A percentile compares a stretch with the other conserved stretches of the same genome.
These are phyloP conservation scores for Coremacera marginata DNA, from an alignment of 2,888 invertebrate species.

Conservation along the genomic window DNA sequence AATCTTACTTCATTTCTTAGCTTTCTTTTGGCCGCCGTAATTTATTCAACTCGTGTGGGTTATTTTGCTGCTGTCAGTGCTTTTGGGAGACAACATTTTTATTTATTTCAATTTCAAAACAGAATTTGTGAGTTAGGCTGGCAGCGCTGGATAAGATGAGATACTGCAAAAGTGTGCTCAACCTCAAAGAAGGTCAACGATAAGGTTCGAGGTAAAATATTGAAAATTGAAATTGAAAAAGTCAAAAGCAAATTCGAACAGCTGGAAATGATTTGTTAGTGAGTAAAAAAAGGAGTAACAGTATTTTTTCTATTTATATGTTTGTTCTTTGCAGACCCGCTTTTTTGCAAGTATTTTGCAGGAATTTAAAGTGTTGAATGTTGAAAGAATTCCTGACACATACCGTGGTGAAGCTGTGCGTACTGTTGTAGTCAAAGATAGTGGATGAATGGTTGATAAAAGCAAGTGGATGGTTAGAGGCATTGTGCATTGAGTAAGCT, in stretches of 20 bases:
- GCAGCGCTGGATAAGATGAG: neutral
- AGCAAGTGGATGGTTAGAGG: no score
- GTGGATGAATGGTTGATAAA: no score
- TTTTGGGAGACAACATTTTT: conserved; percentile 8
- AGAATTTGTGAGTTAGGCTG: neutral
- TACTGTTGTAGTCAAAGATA: no score
- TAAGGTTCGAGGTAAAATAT: neutral
- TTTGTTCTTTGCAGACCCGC: no score
- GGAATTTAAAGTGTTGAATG: no score
- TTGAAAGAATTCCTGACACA: no score
- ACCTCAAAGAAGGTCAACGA: neutral
- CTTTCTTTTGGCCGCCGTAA: conserved; percentile 3
- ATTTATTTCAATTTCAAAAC: conserved; percentile 3
- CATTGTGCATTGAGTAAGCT: no score
- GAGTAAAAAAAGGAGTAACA: neutral
- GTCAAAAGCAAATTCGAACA: neutral
- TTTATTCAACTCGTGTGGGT: conserved; percentile 19
- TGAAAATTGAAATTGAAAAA: conserved; percentile 12
- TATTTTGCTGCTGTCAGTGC: conserved; percentile 15
- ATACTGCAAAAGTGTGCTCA: neutral
- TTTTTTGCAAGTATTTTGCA: no score
- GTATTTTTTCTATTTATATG: neutral
- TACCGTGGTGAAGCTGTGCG: no score
- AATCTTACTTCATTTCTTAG: neutral
- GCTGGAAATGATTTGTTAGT: conserved; percentile 15